A percentile compares a stretch with the other conserved stretches of the same genome.
Conservation (phyloP, 2,888 invertebrate genomes). For the Himalopsyche anomala region DNA sequence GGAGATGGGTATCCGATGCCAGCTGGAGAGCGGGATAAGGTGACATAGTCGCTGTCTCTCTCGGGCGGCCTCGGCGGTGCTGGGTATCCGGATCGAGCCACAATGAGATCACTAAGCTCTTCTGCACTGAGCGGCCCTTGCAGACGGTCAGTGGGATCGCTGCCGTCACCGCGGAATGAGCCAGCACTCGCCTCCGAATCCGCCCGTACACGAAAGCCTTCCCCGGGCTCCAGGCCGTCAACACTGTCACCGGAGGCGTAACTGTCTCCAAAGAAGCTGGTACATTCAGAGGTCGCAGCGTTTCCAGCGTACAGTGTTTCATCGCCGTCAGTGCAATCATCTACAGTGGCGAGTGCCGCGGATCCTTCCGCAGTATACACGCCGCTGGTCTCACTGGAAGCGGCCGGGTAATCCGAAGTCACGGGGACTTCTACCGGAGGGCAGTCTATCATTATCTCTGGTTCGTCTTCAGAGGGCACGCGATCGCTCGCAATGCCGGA, state of each 20-base stretch:
- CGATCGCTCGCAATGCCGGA: slow-evolving; percentile 97
- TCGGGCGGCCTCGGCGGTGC: slow-evolving; percentile 79
- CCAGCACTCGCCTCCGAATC: slow-evolving; percentile 87
- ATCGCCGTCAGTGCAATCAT: slow-evolving; percentile 68
- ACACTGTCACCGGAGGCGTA: slow-evolving; percentile 74
- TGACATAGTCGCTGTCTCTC: slow-evolving; percentile 93
- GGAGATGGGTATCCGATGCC: slow-evolving; percentile 79
- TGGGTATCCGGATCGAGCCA: slow-evolving; percentile 87
- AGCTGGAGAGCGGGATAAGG: slow-evolving; percentile 79
- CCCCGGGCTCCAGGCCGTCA: slow-evolving; percentile 72
- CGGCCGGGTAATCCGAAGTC: slow-evolving; percentile 73
- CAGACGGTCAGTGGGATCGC: slow-evolving; percentile 88
- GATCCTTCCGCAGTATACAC: slow-evolving; percentile 89
- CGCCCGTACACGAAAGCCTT: slow-evolving; percentile 80
- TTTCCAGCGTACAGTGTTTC: slow-evolving; percentile 68
- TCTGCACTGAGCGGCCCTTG: slow-evolving; percentile 88
- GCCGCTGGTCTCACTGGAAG: slow-evolving; percentile 90
- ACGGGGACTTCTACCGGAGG: slow-evolving; percentile 79
- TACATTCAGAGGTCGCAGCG: slow-evolving; percentile 67
- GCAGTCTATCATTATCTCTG: slow-evolving; percentile 90
- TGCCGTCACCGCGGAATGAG: slow-evolving; percentile 92
- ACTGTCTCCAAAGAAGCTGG: slow-evolving; percentile 61
- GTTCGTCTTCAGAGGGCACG: slow-evolving; percentile 95
- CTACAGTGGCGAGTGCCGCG: slow-evolving; percentile 70
- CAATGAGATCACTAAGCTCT: slow-evolving; percentile 89